Conservation (phyloP, 2,888 invertebrate species). For the Clistopyga incitator region DNA sequence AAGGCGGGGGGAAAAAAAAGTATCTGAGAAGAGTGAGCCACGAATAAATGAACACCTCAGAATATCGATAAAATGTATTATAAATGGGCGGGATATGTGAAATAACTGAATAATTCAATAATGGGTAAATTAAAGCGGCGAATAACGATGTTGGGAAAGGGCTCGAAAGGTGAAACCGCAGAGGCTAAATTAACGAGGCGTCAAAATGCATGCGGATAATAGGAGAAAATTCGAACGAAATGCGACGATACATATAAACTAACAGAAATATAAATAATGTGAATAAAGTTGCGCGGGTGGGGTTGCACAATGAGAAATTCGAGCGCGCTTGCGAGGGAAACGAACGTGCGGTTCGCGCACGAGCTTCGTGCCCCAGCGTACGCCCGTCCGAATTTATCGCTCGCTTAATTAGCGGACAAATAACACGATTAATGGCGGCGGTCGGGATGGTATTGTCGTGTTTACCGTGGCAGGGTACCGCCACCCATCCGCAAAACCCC, state of each 20-base stretch:
- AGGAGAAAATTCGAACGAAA: conserved; percentile 11
- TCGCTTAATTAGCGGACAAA: conserved; percentile 76
- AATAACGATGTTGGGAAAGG: background rate
- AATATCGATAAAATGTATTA: too few species aligned
- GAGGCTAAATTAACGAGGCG: conserved; percentile 36
- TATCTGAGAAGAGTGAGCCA: too few species aligned
- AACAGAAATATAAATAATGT: conserved; percentile 43
- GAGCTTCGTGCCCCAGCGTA: conserved; percentile 31
- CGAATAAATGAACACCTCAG: too few species aligned
- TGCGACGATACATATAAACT: conserved; percentile 11
- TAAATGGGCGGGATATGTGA: background rate
- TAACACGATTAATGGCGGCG: conserved; percentile 75
- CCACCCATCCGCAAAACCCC: conserved; percentile 66
- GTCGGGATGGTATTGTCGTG: conserved; percentile 69
- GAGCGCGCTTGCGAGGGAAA: conserved; percentile 15
- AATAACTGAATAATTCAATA: conserved; percentile 1
- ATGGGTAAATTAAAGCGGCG: background rate
- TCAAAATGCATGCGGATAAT: background rate
- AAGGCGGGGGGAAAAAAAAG: too few species aligned
- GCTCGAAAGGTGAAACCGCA: conserved; percentile 38
- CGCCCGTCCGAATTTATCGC: conserved; percentile 72
- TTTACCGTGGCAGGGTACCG: conserved; percentile 59
- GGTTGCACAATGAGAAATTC: conserved; percentile 24
- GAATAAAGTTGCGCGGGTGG: conserved; percentile 19
- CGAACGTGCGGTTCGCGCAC: conserved; percentile 39